Evolutionary conservation across 2,888 invertebrate genomes (phyloP).

Genomic region (Netelia melanura): DNA sequence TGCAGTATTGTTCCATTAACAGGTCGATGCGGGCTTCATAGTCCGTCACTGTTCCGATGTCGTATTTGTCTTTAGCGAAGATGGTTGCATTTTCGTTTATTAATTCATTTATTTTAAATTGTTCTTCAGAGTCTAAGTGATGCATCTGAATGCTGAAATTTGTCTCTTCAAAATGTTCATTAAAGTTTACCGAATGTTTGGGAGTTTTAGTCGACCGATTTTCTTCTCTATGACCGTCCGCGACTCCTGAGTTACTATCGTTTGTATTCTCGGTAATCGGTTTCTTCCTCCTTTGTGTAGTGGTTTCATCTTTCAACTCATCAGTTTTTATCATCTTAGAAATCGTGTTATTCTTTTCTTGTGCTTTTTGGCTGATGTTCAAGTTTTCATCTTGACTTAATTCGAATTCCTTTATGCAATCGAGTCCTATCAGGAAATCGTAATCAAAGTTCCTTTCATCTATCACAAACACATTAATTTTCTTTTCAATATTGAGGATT

Average conservation of each 20-base stretch:
- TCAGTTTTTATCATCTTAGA: neutral
- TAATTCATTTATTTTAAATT: neutral
- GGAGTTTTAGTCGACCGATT: neutral
- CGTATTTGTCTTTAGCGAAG: conserved; percentile 2
- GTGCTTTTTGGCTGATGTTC: conserved; percentile 55
- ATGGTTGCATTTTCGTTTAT: neutral
- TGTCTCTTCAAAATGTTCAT: neutral
- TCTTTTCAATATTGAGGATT: conserved; percentile 65
- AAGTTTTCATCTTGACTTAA: conserved; percentile 64
- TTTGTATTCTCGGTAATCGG: neutral
- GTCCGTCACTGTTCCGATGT: neutral
- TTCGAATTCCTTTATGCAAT: conserved; percentile 65
- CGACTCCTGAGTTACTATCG: neutral
- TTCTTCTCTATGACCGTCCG: neutral
- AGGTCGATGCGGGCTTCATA: conserved; percentile 65
- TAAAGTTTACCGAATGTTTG: neutral
- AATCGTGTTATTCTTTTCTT: conserved; percentile 5
- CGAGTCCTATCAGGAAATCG: conserved; percentile 68
- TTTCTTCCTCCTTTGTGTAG: conserved; percentile 2
- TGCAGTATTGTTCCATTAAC: conserved; percentile 55
- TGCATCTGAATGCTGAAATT: neutral
- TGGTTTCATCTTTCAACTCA: neutral
- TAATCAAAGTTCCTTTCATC: conserved; percentile 63
- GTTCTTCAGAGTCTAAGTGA: neutral
- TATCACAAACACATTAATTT: conserved; percentile 65